These are phyloP conservation scores for Natrix natrix DNA, from an alignment of 2,797 vertebrate species.

Conservation along the genomic window DNA sequence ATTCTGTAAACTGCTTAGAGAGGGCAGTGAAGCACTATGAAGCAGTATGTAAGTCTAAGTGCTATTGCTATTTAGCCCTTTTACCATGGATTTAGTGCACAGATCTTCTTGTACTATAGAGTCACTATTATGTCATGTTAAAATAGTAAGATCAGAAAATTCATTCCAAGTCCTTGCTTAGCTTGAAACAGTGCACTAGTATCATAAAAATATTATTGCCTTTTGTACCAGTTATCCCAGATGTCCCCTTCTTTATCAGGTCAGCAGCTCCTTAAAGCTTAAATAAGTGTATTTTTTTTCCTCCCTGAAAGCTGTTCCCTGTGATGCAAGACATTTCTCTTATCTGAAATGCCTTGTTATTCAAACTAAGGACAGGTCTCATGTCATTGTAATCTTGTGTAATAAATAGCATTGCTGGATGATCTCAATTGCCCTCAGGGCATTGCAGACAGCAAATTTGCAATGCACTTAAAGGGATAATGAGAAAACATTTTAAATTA, in stretches of 20 bases:
- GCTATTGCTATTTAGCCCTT: no score
- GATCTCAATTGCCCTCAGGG: slow-evolving; percentile 19
- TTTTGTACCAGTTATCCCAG: not conserved
- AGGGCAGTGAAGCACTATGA: no score
- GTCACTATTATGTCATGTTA: not conserved
- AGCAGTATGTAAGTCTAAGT: no score
- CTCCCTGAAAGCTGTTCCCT: slow-evolving; percentile 18
- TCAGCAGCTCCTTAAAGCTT: slow-evolving; percentile 12
- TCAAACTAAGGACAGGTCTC: slow-evolving; percentile 23
- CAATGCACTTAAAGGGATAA: not conserved
- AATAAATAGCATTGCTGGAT: slow-evolving; percentile 21
- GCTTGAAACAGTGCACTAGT: not conserved
- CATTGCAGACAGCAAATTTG: not conserved
- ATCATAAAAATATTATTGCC: not conserved
- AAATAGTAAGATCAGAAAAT: not conserved
- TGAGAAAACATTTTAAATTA: not conserved
- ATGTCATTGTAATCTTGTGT: slow-evolving; percentile 23
- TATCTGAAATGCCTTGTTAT: slow-evolving; percentile 29
- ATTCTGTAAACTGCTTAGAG: no score
- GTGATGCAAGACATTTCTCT: slow-evolving; percentile 23
- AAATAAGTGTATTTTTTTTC: not conserved
- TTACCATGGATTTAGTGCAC: not conserved
- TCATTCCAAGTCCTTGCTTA: not conserved
- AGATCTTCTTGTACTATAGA: not conserved
- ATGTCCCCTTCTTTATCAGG: slow-evolving; percentile 9